Evolutionary conservation across 1,140 invertebrate species (phyloP).

Genomic region (Luehdorfia chinensis): DNA sequence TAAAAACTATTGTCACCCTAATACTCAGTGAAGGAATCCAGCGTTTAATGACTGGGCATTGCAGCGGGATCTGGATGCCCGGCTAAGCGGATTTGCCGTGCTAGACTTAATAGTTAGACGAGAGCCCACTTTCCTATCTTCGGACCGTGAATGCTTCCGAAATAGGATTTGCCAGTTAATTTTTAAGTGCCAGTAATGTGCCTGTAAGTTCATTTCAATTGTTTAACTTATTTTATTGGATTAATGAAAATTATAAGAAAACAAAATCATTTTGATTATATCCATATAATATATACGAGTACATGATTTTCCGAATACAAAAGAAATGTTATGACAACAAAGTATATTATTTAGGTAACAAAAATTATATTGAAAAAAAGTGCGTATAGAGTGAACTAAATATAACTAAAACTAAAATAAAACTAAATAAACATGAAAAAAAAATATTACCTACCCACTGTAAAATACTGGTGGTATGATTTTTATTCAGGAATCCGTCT

Average conservation of each 20-base stretch:
- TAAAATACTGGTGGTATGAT: no score
- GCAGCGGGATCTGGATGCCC: constrained; percentile 32
- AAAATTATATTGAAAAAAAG: no score
- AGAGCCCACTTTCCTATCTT: constrained; percentile 16
- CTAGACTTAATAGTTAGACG: constrained; percentile 31
- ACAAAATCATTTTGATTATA: neutral
- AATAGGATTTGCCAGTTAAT: constrained; percentile 10
- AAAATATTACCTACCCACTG: no score
- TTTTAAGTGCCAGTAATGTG: neutral
- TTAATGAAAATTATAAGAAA: constrained; percentile 33
- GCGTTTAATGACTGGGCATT: constrained; percentile 54
- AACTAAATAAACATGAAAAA: no score
- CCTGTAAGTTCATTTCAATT: constrained; percentile 7
- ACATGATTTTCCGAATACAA: no score
- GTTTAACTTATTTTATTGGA: constrained; percentile 20
- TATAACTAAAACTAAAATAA: no score
- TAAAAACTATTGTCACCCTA: constrained; percentile 34
- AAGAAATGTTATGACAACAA: no score
- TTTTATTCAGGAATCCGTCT: no score
- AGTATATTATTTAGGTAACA: no score
- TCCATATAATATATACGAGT: no score
- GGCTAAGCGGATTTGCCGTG: constrained; percentile 42
- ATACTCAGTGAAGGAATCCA: constrained; percentile 44
- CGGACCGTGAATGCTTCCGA: constrained; percentile 10
- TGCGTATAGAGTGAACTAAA: no score